A percentile compares a stretch with the other conserved stretches of the same genome.
Evolutionary conservation across 1,140 invertebrate genomes (phyloP).

Genomic region (Bombus confusus): DNA sequence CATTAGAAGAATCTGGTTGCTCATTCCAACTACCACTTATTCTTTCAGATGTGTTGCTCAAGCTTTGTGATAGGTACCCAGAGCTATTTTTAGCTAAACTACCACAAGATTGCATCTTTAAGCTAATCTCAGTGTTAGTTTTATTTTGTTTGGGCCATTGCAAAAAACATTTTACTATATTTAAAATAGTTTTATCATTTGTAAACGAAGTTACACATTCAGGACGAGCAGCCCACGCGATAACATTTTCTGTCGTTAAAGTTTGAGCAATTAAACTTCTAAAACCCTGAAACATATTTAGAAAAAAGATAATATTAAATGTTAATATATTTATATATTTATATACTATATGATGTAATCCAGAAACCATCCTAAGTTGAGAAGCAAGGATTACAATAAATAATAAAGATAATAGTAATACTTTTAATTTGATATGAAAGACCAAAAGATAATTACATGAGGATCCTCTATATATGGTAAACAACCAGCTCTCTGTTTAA

Average conservation of each 20-base stretch:
- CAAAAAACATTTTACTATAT: slow-evolving; percentile 85
- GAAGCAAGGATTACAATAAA: too few species aligned
- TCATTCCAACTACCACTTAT: slow-evolving; percentile 46
- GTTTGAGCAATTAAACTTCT: slow-evolving; percentile 91
- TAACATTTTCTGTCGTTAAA: slow-evolving; percentile 89
- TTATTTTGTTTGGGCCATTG: slow-evolving; percentile 78
- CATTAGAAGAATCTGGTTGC: slow-evolving; percentile 50
- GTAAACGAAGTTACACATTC: slow-evolving; percentile 87
- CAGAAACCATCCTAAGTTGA: too few species aligned
- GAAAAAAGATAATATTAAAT: slow-evolving; percentile 4
- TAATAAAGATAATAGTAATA: neutral
- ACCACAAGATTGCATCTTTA: slow-evolving; percentile 18
- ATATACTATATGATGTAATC: too few species aligned
- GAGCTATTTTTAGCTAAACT: slow-evolving; percentile 45
- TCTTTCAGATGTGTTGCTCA: slow-evolving; percentile 21
- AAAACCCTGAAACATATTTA: slow-evolving; percentile 84
- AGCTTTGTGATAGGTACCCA: slow-evolving; percentile 33
- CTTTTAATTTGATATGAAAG: neutral
- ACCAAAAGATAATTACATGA: slow-evolving; percentile 80
- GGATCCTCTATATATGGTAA: slow-evolving; percentile 94
- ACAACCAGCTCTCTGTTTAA: slow-evolving; percentile 95
- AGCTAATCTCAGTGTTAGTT: slow-evolving; percentile 3
- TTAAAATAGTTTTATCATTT: slow-evolving; percentile 85
- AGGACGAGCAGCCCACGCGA: slow-evolving; percentile 86
- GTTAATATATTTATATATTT: neutral